Percentiles rank a stretch among this genome's conserved stretches.
Evolutionary conservation across 2,888 invertebrate genomes (phyloP).

Genomic region (Lymantria dispar): DNA sequence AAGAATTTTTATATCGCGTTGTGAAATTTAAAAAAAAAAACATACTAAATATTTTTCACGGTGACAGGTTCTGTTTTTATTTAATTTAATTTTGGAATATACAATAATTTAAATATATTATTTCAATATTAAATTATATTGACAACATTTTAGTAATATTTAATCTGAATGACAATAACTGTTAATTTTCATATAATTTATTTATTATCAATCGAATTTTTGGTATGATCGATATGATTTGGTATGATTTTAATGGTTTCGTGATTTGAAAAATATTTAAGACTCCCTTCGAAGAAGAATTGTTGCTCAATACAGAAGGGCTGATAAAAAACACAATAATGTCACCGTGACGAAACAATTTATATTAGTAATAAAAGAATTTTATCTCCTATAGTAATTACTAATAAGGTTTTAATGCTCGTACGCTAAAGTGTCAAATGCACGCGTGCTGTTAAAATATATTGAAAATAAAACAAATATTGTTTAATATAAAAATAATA

Average conservation of each 20-base stretch:
- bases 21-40: constrained; percentile 59
- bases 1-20: constrained; percentile 75
- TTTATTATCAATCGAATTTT: no score
- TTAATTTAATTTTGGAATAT: not conserved
- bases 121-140: not conserved
- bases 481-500: constrained; percentile 40
- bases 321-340: constrained; percentile 39
- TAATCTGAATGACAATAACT: constrained; percentile 21
- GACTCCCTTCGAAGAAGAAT: constrained; percentile 19
- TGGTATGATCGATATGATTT: no score
- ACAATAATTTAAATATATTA: not conserved
- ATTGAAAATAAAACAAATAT: constrained; percentile 40
- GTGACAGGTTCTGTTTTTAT: constrained; percentile 47
- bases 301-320: constrained; percentile 60
- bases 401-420: constrained; percentile 66
- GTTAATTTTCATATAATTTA: no score
- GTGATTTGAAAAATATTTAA: not conserved
- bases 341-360: constrained; percentile 55
- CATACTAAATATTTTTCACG: constrained; percentile 53
- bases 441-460: constrained; percentile 68
- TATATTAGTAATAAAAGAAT: constrained; percentile 62
- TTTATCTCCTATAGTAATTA: constrained; percentile 66
- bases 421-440: constrained; percentile 74
- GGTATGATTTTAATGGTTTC: not conserved
- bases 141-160: not conserved